A percentile compares a stretch with the other conserved stretches of the same genome.
phyloP scores from a whole-genome alignment of 1,140 invertebrate species.

The Asbolus verrucosus region DNA sequence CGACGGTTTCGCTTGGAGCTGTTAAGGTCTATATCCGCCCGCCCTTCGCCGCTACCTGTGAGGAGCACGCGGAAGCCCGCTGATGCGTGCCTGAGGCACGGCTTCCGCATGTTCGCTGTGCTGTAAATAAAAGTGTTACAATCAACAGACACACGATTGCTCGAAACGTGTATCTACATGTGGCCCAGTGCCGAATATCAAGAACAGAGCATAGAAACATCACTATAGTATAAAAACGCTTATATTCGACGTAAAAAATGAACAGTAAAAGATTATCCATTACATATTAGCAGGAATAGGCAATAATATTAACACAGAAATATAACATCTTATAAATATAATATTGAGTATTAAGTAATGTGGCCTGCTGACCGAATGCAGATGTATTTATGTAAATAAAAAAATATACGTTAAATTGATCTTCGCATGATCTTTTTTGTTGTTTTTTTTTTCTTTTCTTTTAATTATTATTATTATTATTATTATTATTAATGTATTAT shows the following conservation, averaged over 20 bases:
- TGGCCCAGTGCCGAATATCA: slow-evolving; percentile 60
- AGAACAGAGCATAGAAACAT: slow-evolving; percentile 58
- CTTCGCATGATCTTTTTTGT: slow-evolving; percentile 23
- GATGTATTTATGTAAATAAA: slow-evolving; percentile 13
- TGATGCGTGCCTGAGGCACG: slow-evolving; percentile 4
- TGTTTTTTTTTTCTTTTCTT: slow-evolving; percentile 29
- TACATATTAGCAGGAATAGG: slow-evolving; percentile 26
- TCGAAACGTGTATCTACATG: slow-evolving; percentile 63
- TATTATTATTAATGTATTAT: slow-evolving; percentile 33
- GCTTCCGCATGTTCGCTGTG: slow-evolving; percentile 43
- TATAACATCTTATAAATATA: slow-evolving; percentile 32
- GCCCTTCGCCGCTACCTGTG: slow-evolving; percentile 40
- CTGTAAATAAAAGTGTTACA: slow-evolving; percentile 53
- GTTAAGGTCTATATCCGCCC: slow-evolving; percentile 2
- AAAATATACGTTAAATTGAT: slow-evolving; percentile 8
- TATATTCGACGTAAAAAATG: slow-evolving; percentile 45
- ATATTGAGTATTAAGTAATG: slow-evolving; percentile 41
- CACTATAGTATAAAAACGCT: slow-evolving; percentile 35
- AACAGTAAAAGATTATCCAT: slow-evolving; percentile 25
- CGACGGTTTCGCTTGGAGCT: too few relatives aligned
- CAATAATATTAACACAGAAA: slow-evolving; percentile 25
- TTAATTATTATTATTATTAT: too few relatives aligned
- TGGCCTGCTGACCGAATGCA: slow-evolving; percentile 43
- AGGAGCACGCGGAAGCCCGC: slow-evolving; percentile 33
- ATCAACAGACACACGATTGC: slow-evolving; percentile 65